A percentile compares a stretch with the other conserved stretches of the same genome.
phyloP scores from a whole-genome alignment of 2,888 invertebrate species.

The Andrena praecox region DNA sequence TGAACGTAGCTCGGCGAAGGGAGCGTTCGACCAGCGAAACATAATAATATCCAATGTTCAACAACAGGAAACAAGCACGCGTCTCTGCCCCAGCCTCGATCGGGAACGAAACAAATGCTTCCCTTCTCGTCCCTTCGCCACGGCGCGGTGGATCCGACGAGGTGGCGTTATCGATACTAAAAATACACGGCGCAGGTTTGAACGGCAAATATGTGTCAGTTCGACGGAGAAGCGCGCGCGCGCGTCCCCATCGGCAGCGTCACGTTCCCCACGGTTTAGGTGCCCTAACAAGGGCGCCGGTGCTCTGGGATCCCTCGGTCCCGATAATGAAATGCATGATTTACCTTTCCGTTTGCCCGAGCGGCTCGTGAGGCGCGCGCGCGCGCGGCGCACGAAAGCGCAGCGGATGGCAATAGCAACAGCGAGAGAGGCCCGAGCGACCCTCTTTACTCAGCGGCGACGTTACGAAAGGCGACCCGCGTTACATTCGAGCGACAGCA shows the following conservation, averaged over 20 bases:
- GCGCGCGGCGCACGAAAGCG: constrained; percentile 47
- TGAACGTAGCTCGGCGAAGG: not conserved
- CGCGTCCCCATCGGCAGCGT: constrained; percentile 15
- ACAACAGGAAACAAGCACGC: too few relatives aligned
- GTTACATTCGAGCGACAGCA: constrained; percentile 76
- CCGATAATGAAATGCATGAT: constrained; percentile 83
- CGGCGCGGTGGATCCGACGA: constrained; percentile 12
- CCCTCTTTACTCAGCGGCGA: constrained; percentile 78
- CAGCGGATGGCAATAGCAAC: constrained; percentile 39
- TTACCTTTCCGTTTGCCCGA: constrained; percentile 76
- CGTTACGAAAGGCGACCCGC: constrained; percentile 75
- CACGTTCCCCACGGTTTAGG: constrained; percentile 48
- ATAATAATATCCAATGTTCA: not conserved
- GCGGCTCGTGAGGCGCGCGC: constrained; percentile 34
- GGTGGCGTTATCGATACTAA: constrained; percentile 48
- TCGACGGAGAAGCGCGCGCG: constrained; percentile 3
- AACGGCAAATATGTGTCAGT: constrained; percentile 56
- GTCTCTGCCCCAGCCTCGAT: not conserved
- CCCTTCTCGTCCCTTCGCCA: constrained; percentile 22
- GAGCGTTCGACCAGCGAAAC: not conserved
- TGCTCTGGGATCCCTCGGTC: constrained; percentile 48
- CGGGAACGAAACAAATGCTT: constrained; percentile 12
- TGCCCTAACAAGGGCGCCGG: constrained; percentile 41
- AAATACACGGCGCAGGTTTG: constrained; percentile 49
- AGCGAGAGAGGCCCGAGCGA: constrained; percentile 53